Conservation (phyloP, 2,797 vertebrate genomes). For the Enteromius viviparus region DNA sequence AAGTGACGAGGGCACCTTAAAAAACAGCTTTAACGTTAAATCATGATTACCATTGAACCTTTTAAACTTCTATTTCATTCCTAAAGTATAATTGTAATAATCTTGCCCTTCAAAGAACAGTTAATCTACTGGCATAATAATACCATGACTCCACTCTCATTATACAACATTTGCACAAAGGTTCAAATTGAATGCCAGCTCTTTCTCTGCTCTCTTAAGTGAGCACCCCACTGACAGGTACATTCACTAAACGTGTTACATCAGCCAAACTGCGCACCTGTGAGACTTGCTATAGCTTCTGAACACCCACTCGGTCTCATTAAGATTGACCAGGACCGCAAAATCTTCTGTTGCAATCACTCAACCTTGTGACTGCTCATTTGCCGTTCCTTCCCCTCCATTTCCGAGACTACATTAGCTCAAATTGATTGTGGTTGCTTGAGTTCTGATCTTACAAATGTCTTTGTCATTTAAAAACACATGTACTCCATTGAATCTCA, state of each 20-base stretch:
- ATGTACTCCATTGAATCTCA: not conserved
- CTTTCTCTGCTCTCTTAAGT: slow-evolving; percentile 4
- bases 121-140: not conserved
- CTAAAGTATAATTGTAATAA: not conserved
- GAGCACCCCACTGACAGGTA: slow-evolving; percentile 3
- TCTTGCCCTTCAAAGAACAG: not conserved
- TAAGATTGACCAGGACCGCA: slow-evolving; percentile 13
- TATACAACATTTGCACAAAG: slow-evolving; percentile 1
- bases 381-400: not conserved
- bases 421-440: not conserved
- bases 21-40: not conserved
- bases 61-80: not conserved
- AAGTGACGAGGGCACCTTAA: not conserved
- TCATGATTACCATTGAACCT: not conserved
- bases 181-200: slow-evolving; percentile 14
- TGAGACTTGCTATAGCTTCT: not conserved
- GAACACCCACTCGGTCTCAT: slow-evolving; percentile 11
- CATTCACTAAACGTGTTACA: not conserved
- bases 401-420: not conserved
- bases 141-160: not conserved
- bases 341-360: slow-evolving; percentile 18
- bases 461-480: not conserved
- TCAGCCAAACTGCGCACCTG: slow-evolving; percentile 22
- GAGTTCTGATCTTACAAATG: not conserved
- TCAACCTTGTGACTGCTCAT: not conserved